These are phyloP conservation scores for Listronotus oregonensis DNA, from an alignment of 1,140 invertebrate species.

Conservation along the genomic window DNA sequence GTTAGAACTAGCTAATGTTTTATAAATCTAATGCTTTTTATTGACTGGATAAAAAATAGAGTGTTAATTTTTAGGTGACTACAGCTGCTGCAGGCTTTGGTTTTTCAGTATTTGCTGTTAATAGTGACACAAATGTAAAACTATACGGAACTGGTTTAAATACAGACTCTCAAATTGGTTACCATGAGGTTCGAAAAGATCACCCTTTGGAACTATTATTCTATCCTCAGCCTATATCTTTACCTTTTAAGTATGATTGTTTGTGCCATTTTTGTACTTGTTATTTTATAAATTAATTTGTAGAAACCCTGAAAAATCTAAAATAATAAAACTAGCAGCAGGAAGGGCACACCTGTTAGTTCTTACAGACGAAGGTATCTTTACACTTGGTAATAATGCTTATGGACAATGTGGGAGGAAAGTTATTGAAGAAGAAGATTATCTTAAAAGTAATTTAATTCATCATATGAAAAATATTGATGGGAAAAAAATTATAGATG, in stretches of 20 bases:
- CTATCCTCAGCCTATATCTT: slow-evolving; percentile 73
- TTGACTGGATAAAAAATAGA: no score
- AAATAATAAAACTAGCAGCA: slow-evolving; percentile 70
- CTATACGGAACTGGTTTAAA: slow-evolving; percentile 91
- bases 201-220: slow-evolving; percentile 73
- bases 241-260: slow-evolving; percentile 64
- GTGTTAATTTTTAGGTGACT: slow-evolving; percentile 60
- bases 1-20: no score
- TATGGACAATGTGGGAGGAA: slow-evolving; percentile 92
- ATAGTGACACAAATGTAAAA: slow-evolving; percentile 66
- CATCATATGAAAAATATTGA: slow-evolving; percentile 71
- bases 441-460: slow-evolving; percentile 66
- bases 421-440: slow-evolving; percentile 80
- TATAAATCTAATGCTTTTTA: no score
- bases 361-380: slow-evolving; percentile 80
- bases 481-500: slow-evolving; percentile 65
- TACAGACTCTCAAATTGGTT: slow-evolving; percentile 84
- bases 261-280: neutral
- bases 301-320: slow-evolving; percentile 57
- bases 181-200: slow-evolving; percentile 65
- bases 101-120: slow-evolving; percentile 80
- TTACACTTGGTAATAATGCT: slow-evolving; percentile 87
- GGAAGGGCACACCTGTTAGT: slow-evolving; percentile 87
- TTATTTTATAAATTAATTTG: neutral
- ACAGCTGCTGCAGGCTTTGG: slow-evolving; percentile 88